These are phyloP conservation scores for Cheilosia soror DNA, from an alignment of 2,888 invertebrate species.

Conservation along the genomic window DNA sequence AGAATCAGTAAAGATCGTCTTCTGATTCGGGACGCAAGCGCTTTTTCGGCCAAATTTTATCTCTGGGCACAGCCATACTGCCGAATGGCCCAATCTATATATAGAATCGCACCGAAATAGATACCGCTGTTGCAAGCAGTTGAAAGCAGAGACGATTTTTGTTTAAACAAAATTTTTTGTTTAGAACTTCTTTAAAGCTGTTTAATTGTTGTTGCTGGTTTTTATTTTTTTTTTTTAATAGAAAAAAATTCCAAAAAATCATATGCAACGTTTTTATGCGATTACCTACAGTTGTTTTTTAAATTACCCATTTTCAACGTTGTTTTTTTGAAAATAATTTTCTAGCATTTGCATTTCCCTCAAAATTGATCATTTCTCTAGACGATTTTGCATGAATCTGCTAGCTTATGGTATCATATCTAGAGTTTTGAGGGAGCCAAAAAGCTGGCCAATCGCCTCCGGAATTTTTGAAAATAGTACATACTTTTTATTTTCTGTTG, in stretches of 20 bases:
- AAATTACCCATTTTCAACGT: background rate
- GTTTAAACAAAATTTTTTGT: constrained; percentile 26
- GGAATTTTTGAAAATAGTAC: constrained; percentile 5
- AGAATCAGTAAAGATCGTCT: constrained; percentile 80
- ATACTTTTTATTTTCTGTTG: constrained; percentile 9
- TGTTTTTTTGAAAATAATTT: background rate
- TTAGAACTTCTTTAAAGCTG: constrained; percentile 42
- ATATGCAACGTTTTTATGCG: background rate
- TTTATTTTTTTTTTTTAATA: background rate
- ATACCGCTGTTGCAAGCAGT: constrained; percentile 78
- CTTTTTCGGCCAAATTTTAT: constrained; percentile 57
- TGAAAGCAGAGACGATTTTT: constrained; percentile 69
- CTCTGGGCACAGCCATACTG: constrained; percentile 80
- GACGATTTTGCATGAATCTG: background rate
- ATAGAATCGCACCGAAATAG: constrained; percentile 83
- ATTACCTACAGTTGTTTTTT: background rate
- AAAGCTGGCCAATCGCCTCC: constrained; percentile 8
- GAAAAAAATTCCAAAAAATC: constrained; percentile 12
- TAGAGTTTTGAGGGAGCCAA: constrained; percentile 1
- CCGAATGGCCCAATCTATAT: constrained; percentile 78
- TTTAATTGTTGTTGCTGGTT: constrained; percentile 2
- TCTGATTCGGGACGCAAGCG: constrained; percentile 74
- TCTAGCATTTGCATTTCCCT: background rate
- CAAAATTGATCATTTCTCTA: background rate
- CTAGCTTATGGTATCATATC: background rate